These are phyloP conservation scores for Saguinus midas DNA, from an alignment of 2,113 vertebrate genomes.

Conservation along the genomic window DNA sequence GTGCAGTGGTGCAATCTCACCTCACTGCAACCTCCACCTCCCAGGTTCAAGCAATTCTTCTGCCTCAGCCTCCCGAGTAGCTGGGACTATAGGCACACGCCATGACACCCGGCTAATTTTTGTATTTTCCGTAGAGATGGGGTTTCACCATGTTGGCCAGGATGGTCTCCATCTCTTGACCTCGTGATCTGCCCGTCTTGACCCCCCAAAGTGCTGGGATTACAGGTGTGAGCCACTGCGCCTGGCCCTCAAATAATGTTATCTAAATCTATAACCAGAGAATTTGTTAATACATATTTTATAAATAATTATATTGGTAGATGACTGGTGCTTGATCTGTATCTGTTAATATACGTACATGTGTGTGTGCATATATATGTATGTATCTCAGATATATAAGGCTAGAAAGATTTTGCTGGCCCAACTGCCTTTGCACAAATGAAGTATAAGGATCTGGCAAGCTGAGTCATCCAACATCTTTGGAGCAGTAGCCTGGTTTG, in stretches of 20 bases:
- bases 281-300: background rate
- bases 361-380: background rate
- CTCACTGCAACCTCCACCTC: too few species aligned
- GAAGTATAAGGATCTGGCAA: background rate
- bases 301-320: slow-evolving; percentile 19
- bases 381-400: background rate
- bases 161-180: too few species aligned
- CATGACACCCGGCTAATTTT: too few species aligned
- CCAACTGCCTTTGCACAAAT: background rate
- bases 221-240: too few species aligned
- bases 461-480: background rate
- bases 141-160: too few species aligned
- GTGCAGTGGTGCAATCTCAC: too few species aligned
- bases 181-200: too few species aligned
- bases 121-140: too few species aligned
- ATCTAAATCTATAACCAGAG: background rate
- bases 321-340: background rate
- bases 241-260: background rate
- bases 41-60: too few species aligned
- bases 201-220: too few species aligned
- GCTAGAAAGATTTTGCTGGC: background rate
- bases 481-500: background rate
- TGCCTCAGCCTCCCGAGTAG: too few species aligned
- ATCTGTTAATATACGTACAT: background rate
- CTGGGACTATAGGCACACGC: too few species aligned